A percentile compares a stretch with the other conserved stretches of the same genome.
Evolutionary conservation across 2,888 invertebrate species (phyloP).

Genomic region (Bhutanitis thaidina): DNA sequence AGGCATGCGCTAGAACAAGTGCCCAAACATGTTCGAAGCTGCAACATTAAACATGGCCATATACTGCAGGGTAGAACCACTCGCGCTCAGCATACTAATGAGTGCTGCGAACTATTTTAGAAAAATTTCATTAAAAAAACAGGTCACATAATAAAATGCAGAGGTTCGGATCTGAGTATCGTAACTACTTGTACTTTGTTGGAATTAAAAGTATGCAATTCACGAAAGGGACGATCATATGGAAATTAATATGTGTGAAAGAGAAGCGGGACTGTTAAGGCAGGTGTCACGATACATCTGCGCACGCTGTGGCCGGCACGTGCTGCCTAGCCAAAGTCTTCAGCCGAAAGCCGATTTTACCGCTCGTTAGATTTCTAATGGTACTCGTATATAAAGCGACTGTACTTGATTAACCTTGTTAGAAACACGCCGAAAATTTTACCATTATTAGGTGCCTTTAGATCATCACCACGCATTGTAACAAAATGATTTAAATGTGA

Average conservation of each 20-base stretch:
- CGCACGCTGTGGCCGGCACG: conserved; percentile 71
- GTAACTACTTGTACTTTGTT: conserved; percentile 48
- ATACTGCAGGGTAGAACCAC: conserved; percentile 41
- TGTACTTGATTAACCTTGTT: neutral
- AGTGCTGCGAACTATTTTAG: conserved; percentile 59
- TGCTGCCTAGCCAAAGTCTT: conserved; percentile 54
- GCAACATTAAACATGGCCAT: conserved; percentile 54
- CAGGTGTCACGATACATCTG: conserved; percentile 76
- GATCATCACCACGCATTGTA: too few species aligned
- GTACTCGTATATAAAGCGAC: conserved; percentile 3
- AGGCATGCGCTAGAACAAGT: conserved; percentile 48
- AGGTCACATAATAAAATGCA: conserved; percentile 66
- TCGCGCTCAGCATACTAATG: conserved; percentile 63
- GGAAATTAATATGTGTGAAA: conserved; percentile 37
- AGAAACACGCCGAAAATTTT: too few species aligned
- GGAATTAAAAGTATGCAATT: conserved; percentile 60
- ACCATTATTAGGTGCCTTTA: too few species aligned
- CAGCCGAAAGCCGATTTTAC: conserved; percentile 37
- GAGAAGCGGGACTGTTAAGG: conserved; percentile 52
- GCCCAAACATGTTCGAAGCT: conserved; percentile 49
- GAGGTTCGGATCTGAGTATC: conserved; percentile 52
- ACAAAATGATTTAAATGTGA: too few species aligned
- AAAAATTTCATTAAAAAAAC: conserved; percentile 64
- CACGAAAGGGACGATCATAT: conserved; percentile 44
- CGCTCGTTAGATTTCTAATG: conserved; percentile 35